A percentile compares a stretch with the other conserved stretches of the same genome.
Conservation (phyloP, 1,140 invertebrate genomes). For the Probaryconus sp. region DNA sequence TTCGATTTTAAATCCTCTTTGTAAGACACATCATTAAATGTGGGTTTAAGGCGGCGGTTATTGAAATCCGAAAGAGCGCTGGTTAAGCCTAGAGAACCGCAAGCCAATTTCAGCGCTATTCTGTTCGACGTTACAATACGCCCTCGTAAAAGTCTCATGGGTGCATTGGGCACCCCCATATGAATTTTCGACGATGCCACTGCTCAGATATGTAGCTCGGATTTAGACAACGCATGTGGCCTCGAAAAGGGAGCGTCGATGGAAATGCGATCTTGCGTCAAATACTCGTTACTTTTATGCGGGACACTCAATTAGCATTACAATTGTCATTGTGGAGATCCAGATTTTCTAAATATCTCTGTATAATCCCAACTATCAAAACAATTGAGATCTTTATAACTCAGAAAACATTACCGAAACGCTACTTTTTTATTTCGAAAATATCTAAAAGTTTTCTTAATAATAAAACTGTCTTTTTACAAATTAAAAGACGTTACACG, state of each 20-base stretch:
- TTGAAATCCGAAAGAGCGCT: conserved; percentile 64
- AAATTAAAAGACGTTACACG: no score
- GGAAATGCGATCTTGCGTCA: conserved; percentile 22
- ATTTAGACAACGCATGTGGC: conserved; percentile 21
- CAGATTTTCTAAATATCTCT: no score
- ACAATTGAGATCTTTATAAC: no score
- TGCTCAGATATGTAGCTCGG: conserved; percentile 11
- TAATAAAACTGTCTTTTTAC: no score
- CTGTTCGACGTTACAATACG: conserved; percentile 62
- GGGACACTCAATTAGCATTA: conserved; percentile 32
- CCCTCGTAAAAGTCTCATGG: conserved; percentile 67
- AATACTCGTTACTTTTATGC: conserved; percentile 35
- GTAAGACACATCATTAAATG: conserved; percentile 66
- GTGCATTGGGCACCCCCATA: conserved; percentile 38
- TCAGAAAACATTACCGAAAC: no score
- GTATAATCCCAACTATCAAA: no score
- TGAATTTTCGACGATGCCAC: conserved; percentile 29
- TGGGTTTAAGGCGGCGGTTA: conserved; percentile 63
- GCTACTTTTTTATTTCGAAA: no score
- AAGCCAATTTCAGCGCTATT: conserved; percentile 59
- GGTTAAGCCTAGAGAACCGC: conserved; percentile 52
- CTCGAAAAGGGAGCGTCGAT: conserved; percentile 8
- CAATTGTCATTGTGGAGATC: conserved; percentile 11
- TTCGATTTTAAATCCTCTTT: conserved; percentile 60
- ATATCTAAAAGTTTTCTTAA: no score